Evolutionary conservation across 1,140 invertebrate genomes (phyloP).

Genomic region (Apis dorsata): DNA sequence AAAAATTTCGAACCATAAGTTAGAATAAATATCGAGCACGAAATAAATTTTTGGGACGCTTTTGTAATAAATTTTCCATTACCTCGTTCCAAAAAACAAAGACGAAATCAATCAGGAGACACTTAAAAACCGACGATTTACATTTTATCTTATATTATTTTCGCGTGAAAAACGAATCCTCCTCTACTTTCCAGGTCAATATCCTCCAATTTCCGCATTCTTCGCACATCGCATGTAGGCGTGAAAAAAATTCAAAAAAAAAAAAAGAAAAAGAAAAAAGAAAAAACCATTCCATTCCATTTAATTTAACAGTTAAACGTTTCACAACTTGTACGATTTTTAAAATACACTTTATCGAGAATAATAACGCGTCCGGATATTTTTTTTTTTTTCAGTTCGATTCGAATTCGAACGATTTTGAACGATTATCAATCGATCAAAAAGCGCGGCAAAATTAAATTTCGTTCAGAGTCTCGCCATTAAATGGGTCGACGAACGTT

Average conservation of each 20-base stretch:
- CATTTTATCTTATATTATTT: not conserved
- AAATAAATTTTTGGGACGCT: no score
- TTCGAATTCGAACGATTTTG: not conserved
- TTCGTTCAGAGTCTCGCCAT: not conserved
- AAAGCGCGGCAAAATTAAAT: constrained; percentile 22
- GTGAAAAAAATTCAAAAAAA: not conserved
- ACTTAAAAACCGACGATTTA: not conserved
- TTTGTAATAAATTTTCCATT: not conserved
- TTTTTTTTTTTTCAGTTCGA: not conserved
- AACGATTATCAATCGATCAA: not conserved
- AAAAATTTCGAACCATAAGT: no score
- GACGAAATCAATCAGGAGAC: not conserved
- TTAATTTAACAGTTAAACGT: not conserved
- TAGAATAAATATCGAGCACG: no score
- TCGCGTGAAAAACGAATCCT: not conserved
- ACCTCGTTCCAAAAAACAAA: not conserved
- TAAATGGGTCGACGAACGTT: constrained; percentile 12
- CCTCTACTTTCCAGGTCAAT: not conserved
- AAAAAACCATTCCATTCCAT: not conserved
- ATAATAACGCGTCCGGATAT: not conserved
- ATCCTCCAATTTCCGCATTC: not conserved
- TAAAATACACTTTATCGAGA: not conserved
- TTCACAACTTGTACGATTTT: not conserved
- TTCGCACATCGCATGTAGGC: not conserved
- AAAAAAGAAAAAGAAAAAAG: not conserved